Conservation (phyloP, 2,113 vertebrate species). For the Mixornis gularis region DNA sequence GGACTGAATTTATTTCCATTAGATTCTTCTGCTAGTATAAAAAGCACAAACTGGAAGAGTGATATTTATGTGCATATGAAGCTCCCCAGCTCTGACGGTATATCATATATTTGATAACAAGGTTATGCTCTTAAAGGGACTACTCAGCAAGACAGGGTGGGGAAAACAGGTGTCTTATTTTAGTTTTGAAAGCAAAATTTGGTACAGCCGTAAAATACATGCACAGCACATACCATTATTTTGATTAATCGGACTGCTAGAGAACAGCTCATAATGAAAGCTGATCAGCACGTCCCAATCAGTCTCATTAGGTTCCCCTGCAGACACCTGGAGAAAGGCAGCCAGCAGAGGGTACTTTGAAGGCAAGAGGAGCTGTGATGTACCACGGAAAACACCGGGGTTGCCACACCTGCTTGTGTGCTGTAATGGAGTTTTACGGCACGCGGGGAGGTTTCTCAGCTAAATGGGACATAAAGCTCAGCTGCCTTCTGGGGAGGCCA, state of each 20-base stretch:
- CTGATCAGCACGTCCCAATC: not conserved
- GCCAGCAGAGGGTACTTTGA: not conserved
- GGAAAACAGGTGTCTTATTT: conserved; percentile 33
- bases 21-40: conserved; percentile 60
- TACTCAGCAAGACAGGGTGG: conserved; percentile 23
- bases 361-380: not conserved
- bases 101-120: conserved; percentile 24
- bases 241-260: conserved; percentile 4
- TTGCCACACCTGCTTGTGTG: not conserved
- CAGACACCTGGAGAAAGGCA: conserved; percentile 34
- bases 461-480: conserved; percentile 56
- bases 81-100: conserved; percentile 31
- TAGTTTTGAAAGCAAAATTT: conserved; percentile 27
- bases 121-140: conserved; percentile 51
- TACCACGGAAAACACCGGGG: not conserved
- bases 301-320: not conserved
- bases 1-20: conserved; percentile 70
- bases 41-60: conserved; percentile 47
- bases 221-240: not conserved
- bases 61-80: conserved; percentile 42
- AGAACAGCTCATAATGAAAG: not conserved
- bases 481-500: conserved; percentile 38
- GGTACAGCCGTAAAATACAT: not conserved
- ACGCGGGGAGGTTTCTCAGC: not conserved
- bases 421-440: not conserved